Conservation (phyloP, 2,797 vertebrate species). For the Philypnodon macrostomus region DNA sequence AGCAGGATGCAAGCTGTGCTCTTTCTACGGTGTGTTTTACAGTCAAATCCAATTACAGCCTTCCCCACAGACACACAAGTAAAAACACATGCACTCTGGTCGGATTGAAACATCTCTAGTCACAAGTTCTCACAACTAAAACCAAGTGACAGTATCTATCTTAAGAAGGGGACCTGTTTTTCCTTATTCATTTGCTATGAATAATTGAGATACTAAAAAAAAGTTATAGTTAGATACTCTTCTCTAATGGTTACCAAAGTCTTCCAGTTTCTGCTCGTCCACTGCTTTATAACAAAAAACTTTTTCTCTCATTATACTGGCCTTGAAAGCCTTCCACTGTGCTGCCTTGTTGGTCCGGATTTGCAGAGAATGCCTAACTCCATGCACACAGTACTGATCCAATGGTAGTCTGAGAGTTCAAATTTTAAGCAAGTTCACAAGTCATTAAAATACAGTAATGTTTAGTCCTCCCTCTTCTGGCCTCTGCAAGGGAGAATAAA, state of each 20-base stretch:
- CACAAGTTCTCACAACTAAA: too few species aligned
- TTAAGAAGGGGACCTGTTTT: too few species aligned
- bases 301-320: neutral
- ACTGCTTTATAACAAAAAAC: neutral
- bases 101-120: constrained; percentile 10
- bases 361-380: constrained; percentile 2
- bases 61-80: constrained; percentile 15
- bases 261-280: neutral
- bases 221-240: too few species aligned
- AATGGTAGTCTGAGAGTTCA: neutral
- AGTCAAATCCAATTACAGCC: constrained; percentile 56
- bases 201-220: too few species aligned
- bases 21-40: constrained; percentile 55
- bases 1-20: constrained; percentile 54
- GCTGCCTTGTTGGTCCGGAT: constrained; percentile 4
- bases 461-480: constrained; percentile 41
- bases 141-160: too few species aligned
- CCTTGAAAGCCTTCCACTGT: constrained; percentile 6
- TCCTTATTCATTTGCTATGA: too few species aligned
- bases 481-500: constrained; percentile 48
- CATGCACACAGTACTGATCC: neutral
- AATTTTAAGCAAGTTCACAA: constrained; percentile 28
- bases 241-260: neutral
- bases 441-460: constrained; percentile 21
- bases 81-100: constrained; percentile 20